phyloP scores from a whole-genome alignment of 2,113 vertebrate genomes.

The Hemichromis elongatus region DNA sequence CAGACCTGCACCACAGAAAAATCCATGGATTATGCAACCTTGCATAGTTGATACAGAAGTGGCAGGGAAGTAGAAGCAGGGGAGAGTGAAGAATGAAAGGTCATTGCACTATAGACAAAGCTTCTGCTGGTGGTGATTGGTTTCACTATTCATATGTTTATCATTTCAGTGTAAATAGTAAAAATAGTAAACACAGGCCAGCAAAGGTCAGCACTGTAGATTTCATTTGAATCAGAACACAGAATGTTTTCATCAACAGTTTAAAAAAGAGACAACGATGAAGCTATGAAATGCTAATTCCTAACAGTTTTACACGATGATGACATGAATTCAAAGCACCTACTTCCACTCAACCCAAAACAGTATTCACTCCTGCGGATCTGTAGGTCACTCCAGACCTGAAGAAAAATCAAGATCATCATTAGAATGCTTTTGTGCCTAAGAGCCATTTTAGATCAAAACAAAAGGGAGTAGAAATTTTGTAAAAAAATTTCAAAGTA shows the following conservation, averaged over 20 bases:
- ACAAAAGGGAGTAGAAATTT: not conserved
- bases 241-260: not conserved
- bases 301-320: not conserved
- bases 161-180: not conserved
- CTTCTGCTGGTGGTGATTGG: not conserved
- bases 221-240: not conserved
- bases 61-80: not conserved
- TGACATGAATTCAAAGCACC: not conserved
- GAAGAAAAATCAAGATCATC: not conserved
- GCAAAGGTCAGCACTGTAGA: not conserved
- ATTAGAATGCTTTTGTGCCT: not conserved
- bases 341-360: not conserved
- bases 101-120: not conserved
- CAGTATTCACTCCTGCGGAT: not conserved
- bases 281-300: not conserved
- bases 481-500: not conserved
- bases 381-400: not conserved
- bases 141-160: not conserved
- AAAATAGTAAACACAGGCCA: not conserved
- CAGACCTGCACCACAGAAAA: constrained; percentile 20
- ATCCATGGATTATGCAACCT: constrained; percentile 26
- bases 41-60: not conserved
- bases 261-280: not conserved
- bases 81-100: not conserved
- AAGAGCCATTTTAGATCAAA: not conserved